A percentile compares a stretch with the other conserved stretches of the same genome.
phyloP scores from a whole-genome alignment of 2,113 vertebrate species.

The Centropristis striata region DNA sequence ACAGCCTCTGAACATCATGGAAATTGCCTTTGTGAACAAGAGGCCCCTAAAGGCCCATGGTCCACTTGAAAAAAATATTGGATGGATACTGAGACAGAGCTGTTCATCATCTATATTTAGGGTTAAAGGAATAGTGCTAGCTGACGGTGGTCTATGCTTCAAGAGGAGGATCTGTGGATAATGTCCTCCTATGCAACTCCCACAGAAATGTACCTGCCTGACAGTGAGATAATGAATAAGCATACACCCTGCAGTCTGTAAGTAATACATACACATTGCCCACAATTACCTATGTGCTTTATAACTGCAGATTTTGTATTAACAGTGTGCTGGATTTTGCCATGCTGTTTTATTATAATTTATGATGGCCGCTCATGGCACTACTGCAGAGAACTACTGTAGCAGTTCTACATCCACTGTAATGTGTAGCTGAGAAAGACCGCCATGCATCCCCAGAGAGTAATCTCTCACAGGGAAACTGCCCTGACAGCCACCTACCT shows the following conservation, averaged over 20 bases:
- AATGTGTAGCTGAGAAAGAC: constrained; percentile 15
- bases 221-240: constrained; percentile 49
- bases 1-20: constrained; percentile 27
- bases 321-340: constrained; percentile 51
- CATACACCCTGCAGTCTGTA: constrained; percentile 65
- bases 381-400: constrained; percentile 34
- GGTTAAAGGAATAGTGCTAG: constrained; percentile 50
- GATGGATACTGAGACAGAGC: constrained; percentile 15
- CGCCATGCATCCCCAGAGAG: constrained; percentile 31
- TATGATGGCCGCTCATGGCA: constrained; percentile 56
- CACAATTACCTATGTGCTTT: constrained; percentile 80
- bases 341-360: constrained; percentile 79
- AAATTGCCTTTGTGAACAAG: constrained; percentile 40
- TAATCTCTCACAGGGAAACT: not conserved
- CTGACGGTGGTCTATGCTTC: constrained; percentile 65
- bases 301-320: constrained; percentile 72
- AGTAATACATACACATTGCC: constrained; percentile 78
- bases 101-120: constrained; percentile 62
- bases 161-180: constrained; percentile 50
- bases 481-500: no score
- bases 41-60: constrained; percentile 9
- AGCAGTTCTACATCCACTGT: constrained; percentile 39
- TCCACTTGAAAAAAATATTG: constrained; percentile 25
- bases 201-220: constrained; percentile 13
- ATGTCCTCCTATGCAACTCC: constrained; percentile 26